Conservation (phyloP, 2,888 invertebrate genomes). For the Deroplatys truncata region DNA sequence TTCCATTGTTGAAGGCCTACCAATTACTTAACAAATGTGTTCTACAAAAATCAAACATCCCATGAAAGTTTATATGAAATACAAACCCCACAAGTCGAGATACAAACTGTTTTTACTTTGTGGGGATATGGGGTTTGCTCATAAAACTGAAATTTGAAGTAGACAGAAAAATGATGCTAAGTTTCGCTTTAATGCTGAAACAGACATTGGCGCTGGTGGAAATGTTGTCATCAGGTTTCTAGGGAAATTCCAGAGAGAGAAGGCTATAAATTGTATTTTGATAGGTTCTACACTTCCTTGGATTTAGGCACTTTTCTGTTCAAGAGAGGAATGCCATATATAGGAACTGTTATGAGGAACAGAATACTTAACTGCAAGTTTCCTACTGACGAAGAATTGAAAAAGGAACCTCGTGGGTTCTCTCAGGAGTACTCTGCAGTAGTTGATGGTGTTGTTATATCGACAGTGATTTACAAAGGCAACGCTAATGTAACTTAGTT, state of each 20-base stretch:
- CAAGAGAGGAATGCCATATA: conserved; percentile 35
- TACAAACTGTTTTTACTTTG: conserved; percentile 32
- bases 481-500: too few relatives aligned
- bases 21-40: too few relatives aligned
- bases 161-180: conserved; percentile 25
- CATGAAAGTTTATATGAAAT: background rate
- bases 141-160: conserved; percentile 39
- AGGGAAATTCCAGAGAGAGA: background rate
- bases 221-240: background rate
- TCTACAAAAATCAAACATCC: too few relatives aligned
- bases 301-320: background rate
- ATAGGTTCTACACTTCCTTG: background rate
- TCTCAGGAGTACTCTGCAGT: conserved; percentile 34
- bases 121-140: conserved; percentile 36
- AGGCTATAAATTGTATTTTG: background rate
- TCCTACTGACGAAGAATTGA: conserved; percentile 36
- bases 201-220: background rate
- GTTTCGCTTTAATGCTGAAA: background rate
- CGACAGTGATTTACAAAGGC: too few relatives aligned
- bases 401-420: conserved; percentile 35
- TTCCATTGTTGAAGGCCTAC: too few relatives aligned
- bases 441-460: too few relatives aligned
- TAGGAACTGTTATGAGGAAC: background rate
- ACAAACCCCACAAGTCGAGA: background rate
- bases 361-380: conserved; percentile 39